These are phyloP conservation scores for Atopsyche davidsoni DNA, from an alignment of 1,140 invertebrate species.

Conservation along the genomic window DNA sequence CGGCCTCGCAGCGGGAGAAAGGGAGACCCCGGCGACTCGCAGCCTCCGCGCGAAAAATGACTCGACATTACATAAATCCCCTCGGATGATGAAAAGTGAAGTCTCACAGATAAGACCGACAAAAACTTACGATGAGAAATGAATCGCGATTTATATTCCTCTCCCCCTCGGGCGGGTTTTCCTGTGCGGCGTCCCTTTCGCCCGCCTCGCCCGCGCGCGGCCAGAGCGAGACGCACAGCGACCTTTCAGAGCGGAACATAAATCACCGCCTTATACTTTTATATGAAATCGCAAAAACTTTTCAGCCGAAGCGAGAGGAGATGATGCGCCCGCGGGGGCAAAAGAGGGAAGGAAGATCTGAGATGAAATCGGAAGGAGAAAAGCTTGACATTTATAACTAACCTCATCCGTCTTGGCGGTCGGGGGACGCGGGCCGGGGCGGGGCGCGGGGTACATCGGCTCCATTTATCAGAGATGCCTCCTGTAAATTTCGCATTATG, in stretches of 20 bases:
- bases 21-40: constrained; percentile 33
- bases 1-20: constrained; percentile 1
- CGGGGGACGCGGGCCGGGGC: neutral
- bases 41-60: constrained; percentile 51
- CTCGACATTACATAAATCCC: constrained; percentile 54
- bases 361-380: constrained; percentile 29
- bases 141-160: constrained; percentile 50
- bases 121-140: constrained; percentile 55
- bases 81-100: constrained; percentile 54
- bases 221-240: no score
- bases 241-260: constrained; percentile 31
- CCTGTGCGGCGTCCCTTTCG: constrained; percentile 24
- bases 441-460: constrained; percentile 7
- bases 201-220: constrained; percentile 20
- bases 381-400: constrained; percentile 33
- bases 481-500: no score
- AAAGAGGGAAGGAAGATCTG: constrained; percentile 20
- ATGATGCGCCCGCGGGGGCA: constrained; percentile 18
- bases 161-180: constrained; percentile 31
- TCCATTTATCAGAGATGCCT: no score
- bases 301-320: constrained; percentile 20
- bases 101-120: constrained; percentile 54
- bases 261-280: constrained; percentile 33
- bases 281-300: constrained; percentile 33
- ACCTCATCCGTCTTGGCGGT: constrained; percentile 32